These are phyloP conservation scores for Pristionchus exspectatus DNA, from an alignment of 2,888 invertebrate species.

Conservation along the genomic window DNA sequence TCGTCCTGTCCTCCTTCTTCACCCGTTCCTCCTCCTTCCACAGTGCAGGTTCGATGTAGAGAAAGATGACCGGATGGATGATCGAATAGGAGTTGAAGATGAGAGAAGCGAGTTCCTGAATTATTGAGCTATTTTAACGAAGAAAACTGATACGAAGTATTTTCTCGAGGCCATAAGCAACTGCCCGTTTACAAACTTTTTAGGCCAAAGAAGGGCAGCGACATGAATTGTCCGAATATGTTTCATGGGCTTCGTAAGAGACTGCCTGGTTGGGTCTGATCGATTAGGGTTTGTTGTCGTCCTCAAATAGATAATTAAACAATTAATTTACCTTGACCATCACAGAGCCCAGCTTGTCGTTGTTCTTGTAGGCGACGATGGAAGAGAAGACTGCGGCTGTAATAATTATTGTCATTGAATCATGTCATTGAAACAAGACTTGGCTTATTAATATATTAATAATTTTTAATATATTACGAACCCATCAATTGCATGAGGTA, in stretches of 20 bases:
- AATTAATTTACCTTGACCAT: background rate
- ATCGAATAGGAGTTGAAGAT: constrained; percentile 42
- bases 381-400: constrained; percentile 27
- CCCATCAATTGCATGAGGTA: constrained; percentile 10
- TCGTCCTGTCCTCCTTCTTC: background rate
- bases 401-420: background rate
- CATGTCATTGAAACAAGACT: too few relatives aligned
- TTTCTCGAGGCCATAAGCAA: too few relatives aligned
- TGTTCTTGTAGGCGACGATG: background rate
- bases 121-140: background rate
- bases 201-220: too few relatives aligned
- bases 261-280: background rate
- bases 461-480: background rate
- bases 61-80: constrained; percentile 29
- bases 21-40: background rate
- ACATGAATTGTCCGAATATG: too few relatives aligned
- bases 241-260: too few relatives aligned
- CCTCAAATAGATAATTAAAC: background rate
- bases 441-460: too few relatives aligned
- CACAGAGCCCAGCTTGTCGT: background rate
- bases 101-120: constrained; percentile 33
- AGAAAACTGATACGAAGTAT: too few relatives aligned
- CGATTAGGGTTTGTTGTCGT: background rate
- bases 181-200: too few relatives aligned
- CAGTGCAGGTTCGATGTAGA: constrained; percentile 7